Percentiles rank a stretch among this genome's conserved stretches.
Conservation (phyloP, 2,113 vertebrate species). For the Quiscalus mexicanus region DNA sequence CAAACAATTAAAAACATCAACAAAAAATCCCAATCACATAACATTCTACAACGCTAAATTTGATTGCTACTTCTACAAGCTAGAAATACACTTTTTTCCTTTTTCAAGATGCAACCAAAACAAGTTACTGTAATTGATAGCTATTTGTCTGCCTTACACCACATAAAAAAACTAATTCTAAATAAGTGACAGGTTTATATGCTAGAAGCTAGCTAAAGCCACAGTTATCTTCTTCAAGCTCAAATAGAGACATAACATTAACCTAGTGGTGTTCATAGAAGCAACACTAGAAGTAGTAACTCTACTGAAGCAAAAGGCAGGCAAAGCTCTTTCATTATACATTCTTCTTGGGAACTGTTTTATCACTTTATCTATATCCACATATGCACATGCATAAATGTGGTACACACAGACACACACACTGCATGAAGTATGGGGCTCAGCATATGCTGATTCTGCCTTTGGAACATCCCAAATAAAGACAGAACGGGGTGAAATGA, state of each 20-base stretch:
- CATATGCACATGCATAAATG: fast-evolving
- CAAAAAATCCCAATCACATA: not conserved
- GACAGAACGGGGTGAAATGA: not conserved
- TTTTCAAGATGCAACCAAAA: not conserved
- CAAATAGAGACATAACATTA: not conserved
- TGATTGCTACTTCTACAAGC: not conserved
- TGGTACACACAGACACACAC: not conserved
- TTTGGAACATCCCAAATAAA: not conserved
- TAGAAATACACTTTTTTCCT: not conserved
- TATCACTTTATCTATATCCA: not conserved
- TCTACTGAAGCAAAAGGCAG: not conserved
- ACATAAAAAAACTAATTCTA: not conserved
- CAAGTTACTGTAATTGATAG: not conserved
- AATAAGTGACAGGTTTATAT: not conserved
- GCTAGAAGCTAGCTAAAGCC: not conserved
- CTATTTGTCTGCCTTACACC: not conserved
- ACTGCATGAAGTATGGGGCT: not conserved
- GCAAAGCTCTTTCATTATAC: not conserved
- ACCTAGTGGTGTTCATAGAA: not conserved
- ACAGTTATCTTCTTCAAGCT: not conserved
- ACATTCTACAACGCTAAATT: not conserved
- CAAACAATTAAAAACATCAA: not conserved
- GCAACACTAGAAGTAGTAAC: not conserved
- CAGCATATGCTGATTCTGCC: not conserved
- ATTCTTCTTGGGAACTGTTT: not conserved